phyloP scores from a whole-genome alignment of 2,888 invertebrate genomes.

The Ormyrus labotus region DNA sequence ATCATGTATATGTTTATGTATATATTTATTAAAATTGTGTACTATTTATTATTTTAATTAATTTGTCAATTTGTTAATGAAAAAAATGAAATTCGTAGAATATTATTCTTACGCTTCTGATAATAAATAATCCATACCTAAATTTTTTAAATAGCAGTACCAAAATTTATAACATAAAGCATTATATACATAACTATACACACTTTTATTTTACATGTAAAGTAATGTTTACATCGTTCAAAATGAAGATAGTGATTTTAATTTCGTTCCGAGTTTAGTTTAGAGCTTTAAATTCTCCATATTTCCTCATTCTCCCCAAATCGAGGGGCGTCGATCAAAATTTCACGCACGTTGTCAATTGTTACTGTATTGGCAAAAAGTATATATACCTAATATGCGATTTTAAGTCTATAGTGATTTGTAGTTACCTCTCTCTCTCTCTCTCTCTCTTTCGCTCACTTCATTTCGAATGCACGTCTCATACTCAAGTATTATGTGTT shows the following conservation, averaged over 20 bases:
- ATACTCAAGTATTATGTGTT: slow-evolving; percentile 44
- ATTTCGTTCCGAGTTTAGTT: no score
- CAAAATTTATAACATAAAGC: neutral
- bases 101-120: no score
- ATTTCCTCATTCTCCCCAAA: slow-evolving; percentile 22
- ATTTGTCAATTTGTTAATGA: neutral
- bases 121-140: no score
- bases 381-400: slow-evolving; percentile 51
- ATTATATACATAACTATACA: slow-evolving; percentile 41
- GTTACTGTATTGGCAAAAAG: slow-evolving; percentile 49
- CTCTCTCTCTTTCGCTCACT: neutral
- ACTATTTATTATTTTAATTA: slow-evolving; percentile 15
- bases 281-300: neutral
- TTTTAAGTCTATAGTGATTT: slow-evolving; percentile 37
- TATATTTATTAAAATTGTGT: slow-evolving; percentile 1
- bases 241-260: neutral
- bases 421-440: neutral
- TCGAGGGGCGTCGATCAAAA: slow-evolving; percentile 47
- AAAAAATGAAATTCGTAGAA: neutral
- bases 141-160: no score
- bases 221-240: neutral
- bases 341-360: slow-evolving; percentile 54
- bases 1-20: neutral
- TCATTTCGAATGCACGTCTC: slow-evolving; percentile 44
- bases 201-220: slow-evolving; percentile 31